Evolutionary conservation across 1,140 invertebrate species (phyloP), one percentile per base, ranked within the genome.

Genomic region (Drosophila arizonae): DNA sequence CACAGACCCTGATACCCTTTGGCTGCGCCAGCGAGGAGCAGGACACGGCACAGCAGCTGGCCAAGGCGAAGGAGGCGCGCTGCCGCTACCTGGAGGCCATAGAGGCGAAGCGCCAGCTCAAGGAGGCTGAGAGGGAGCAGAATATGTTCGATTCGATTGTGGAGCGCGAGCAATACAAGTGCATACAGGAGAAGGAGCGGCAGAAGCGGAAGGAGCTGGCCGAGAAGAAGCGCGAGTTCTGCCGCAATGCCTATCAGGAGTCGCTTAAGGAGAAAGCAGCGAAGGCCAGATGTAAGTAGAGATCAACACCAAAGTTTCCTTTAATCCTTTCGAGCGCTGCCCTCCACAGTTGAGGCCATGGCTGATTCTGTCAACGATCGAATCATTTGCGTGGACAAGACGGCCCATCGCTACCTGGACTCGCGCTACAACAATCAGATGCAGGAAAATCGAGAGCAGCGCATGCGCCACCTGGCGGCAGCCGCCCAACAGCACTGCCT

Each of bases 311-410:
- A 24, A 24, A 24, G 21, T 30, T 3, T 46, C 15, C 43, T 5
- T 46, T 46, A 45, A 39, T 8, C 30, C 9, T 6, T 5, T 10
- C 21, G 6, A 33, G 3, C 11, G 10, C 4, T 41, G 6, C 21
- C 26, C 6, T 6, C 21, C 24, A 41, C 8, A 87, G 84, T 73
- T 26, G 84, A 88, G 15, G 43, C 43, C 0, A 80, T 84, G n/a
- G 72, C 74, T 17, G 77, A 88, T 10, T 43, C 33, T 11, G 80
- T 88, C 24, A 77, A 88, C 15, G 65, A 84, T 11, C 71, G 84
- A 0, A 66, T 76, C 4, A 80, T 70, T 15, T 88, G 84, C 33
- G 74, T 88, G 28, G 57, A 67, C 30, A 50, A 6, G 8, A 75
- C 84, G 2, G 65, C 77, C 1, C 17, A 33, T 6, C 77, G 77